phyloP scores from a whole-genome alignment of 2,113 vertebrate genomes.

The Xiphorhynchus elegans region DNA sequence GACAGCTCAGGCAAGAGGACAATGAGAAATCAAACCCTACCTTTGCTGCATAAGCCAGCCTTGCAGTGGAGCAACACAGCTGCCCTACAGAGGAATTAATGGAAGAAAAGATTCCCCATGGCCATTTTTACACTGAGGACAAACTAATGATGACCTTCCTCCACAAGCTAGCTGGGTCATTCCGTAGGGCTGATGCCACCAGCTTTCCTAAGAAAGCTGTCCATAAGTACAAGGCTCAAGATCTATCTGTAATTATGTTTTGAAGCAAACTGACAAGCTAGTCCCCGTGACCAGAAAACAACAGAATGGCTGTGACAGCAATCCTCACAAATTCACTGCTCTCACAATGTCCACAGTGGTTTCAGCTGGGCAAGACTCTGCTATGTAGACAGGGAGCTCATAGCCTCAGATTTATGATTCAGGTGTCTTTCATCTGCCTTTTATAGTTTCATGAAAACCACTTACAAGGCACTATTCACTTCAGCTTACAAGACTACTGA shows the following conservation, averaged over 20 bases:
- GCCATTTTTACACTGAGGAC: not conserved
- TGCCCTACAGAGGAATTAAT: not conserved
- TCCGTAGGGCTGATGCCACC: not conserved
- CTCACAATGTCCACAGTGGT: not conserved
- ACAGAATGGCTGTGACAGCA: fast-evolving
- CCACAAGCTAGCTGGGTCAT: not conserved
- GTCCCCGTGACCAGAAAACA: fast-evolving
- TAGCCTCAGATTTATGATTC: not conserved
- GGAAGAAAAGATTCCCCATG: not conserved
- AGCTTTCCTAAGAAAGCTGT: not conserved
- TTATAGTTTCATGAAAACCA: not conserved
- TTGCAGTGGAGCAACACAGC: not conserved
- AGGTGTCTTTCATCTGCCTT: not conserved
- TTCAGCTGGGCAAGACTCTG: not conserved
- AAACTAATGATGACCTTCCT: not conserved
- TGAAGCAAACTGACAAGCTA: not conserved
- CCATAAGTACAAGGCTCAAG: not conserved
- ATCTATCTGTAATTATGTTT: not conserved
- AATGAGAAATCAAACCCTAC: not conserved
- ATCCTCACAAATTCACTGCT: not conserved
- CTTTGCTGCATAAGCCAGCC: not conserved
- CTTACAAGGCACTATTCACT: not conserved
- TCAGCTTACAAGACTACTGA: not conserved
- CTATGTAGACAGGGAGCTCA: not conserved
- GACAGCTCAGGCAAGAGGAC: not conserved